Evolutionary conservation across 2,888 invertebrate species (phyloP), one percentile per base, ranked within the genome.

Genomic region (Exocentrus adspersus): DNA sequence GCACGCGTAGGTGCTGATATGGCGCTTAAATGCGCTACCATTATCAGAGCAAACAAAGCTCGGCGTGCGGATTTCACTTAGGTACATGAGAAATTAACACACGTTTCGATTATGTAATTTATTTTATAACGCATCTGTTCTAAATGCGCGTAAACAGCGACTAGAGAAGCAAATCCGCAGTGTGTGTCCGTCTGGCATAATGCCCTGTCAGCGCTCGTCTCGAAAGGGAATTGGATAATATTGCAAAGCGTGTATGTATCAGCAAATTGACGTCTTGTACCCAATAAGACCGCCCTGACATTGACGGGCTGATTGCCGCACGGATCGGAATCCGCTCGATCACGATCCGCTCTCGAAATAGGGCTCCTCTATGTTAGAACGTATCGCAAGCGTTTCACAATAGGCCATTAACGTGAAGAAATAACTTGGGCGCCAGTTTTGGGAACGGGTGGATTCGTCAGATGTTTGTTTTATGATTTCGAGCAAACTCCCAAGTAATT

Each of bases 261-360:
- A 62, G 62, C 60, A 62, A 48, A 62, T 57, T 37, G 56, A 56
- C 42, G 62, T 56, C 62, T 56, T 62, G 61, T 61, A 61, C 12
- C 24, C 56, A 57, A 57, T 57, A 41, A 43, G 45, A 41, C 14
- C 53, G 14, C 41, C 10, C 30, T 60, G 53, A 54, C 60, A 32
- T 41, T 60, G 60, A 60, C 60, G 45, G 30, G 57, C 45, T 24
- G 62, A 62, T 62, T 50, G 52, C 62, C 41, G 21, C 43, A 32
- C 46, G 59, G 64, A 64, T 64, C 59, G 62, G 58, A 62, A 61
- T 65, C 62, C 32, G 30, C 21, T 54, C 64, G 59, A 67, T 64
- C 67, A 67, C 61, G 64, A 67, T 64, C 64, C 58, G 28, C 56
- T 64, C 56, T 64, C 51, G 50, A 66, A 66, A 60, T 66, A 28